Evolutionary conservation across 2,113 vertebrate genomes (phyloP), one percentile per base, ranked within the genome.

Genomic region (Macroglossus sobrinus): DNA sequence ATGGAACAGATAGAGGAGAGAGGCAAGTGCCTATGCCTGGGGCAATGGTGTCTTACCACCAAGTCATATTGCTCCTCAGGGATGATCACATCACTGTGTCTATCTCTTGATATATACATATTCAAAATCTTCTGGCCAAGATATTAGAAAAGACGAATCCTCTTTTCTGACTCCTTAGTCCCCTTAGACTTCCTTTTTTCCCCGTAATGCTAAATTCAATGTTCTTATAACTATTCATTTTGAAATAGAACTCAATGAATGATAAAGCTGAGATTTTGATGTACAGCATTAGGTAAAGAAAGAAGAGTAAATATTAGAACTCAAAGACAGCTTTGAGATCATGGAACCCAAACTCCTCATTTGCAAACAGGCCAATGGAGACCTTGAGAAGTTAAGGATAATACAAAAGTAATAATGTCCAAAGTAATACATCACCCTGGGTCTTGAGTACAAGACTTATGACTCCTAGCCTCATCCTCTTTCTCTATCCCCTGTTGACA

Each of bases 261-360:
- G 66, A 35, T 19, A 8, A 84, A 92, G 68, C 68, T 72, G 45
- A 66, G 43, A 89, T 78, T 93, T 40, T 68, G 74, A 53, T 30
- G 15, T 4, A n/a, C 0, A 81, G 66, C 6, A 68, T 40, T 33
- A 71, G 47, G 53, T 72, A 85, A 95, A 84, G 38, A 78, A 18
- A 71, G 50, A 90, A 61, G 22, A 63, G 22, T 63, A 81, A 57
- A 40, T 30, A 55, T 59, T 74, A 40, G 12, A 93, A 50, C 40
- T 69, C 10, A 68, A 85, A 92, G 43, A 2, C 26, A 88, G 80
- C 47, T 89, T 91, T 11, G 35, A 55, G 63, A 66, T 57, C 12
- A 84, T 0, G 11, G 12, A 76, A 87, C 53, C n/a, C 57, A 96
- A 72, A 78, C 55, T 57, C n/a, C 45, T 94, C 50, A 69, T 57